Conservation (phyloP, 1,140 invertebrate genomes). For the Nymphalis io region DNA sequence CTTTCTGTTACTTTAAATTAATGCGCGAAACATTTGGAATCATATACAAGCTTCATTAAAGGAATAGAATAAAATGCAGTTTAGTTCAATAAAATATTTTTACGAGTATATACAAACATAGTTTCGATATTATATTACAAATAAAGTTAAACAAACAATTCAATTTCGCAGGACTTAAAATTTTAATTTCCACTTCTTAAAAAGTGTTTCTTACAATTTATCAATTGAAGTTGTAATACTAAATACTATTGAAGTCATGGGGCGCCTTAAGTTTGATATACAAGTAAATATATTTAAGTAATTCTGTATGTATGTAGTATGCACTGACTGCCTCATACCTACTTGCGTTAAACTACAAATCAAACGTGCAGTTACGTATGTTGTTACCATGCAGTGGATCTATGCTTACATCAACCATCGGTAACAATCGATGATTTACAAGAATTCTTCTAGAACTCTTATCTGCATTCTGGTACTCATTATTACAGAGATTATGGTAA, state of each 20-base stretch:
- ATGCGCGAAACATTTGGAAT: constrained; percentile 37
- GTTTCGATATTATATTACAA: constrained; percentile 15
- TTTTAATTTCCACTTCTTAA: constrained; percentile 29
- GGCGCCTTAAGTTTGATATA: constrained; percentile 40
- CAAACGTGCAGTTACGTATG: constrained; percentile 67
- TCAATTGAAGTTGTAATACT: constrained; percentile 13
- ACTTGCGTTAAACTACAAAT: constrained; percentile 56
- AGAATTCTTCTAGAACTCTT: constrained; percentile 45
- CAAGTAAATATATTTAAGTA: constrained; percentile 45
- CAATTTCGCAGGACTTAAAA: constrained; percentile 69
- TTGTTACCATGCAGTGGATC: constrained; percentile 68
- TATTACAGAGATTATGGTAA: constrained; percentile 62
- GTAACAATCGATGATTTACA: constrained; percentile 65
- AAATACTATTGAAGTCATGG: constrained; percentile 31
- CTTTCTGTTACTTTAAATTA: constrained; percentile 32
- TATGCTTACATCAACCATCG: constrained; percentile 64
- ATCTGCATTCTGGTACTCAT: constrained; percentile 55
- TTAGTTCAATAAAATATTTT: constrained; percentile 41
- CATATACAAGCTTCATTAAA: constrained; percentile 35
- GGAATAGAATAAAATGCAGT: constrained; percentile 33
- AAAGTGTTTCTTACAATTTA: constrained; percentile 25
- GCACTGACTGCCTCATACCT: constrained; percentile 38
- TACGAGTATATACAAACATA: constrained; percentile 47
- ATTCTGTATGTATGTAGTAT: constrained; percentile 33
- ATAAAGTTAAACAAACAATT: constrained; percentile 67